phyloP scores from a whole-genome alignment of 2,888 invertebrate species.

The Nemotelus pantherinus region DNA sequence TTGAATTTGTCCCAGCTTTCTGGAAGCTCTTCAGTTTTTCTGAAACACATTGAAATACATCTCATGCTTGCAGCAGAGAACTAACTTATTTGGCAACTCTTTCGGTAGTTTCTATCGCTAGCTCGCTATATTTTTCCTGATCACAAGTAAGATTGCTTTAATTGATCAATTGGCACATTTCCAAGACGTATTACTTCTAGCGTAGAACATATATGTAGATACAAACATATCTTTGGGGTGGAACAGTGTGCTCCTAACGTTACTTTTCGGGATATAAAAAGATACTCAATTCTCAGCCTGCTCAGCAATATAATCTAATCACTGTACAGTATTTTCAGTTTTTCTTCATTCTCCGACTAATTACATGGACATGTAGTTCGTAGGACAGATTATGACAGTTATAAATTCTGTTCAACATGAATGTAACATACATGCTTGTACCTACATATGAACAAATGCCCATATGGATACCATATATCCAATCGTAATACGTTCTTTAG shows the following conservation, averaged over 20 bases:
- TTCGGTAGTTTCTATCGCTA: too few relatives aligned
- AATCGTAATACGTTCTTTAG: too few relatives aligned
- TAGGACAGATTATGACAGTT: not conserved
- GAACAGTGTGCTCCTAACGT: not conserved
- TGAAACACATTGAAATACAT: not conserved
- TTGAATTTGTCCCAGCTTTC: not conserved
- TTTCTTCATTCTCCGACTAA: not conserved
- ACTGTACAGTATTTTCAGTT: too few relatives aligned
- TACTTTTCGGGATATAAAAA: not conserved
- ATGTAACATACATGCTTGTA: not conserved
- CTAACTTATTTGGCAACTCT: not conserved
- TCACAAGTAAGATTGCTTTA: constrained; percentile 21
- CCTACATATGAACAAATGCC: not conserved
- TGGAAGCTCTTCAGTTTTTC: not conserved
- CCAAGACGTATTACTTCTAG: not conserved
- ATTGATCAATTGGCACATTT: constrained; percentile 23
- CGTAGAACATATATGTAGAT: not conserved
- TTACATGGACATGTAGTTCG: constrained; percentile 2
- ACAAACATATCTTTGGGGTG: not conserved
- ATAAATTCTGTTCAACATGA: not conserved
- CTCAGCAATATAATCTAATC: not conserved
- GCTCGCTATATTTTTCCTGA: not conserved
- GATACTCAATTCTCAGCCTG: not conserved
- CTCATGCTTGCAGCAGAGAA: not conserved
- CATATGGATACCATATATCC: constrained; percentile 3